These are phyloP conservation scores for Chydorus sphaericus DNA, from an alignment of 2,888 invertebrate species.

Conservation along the genomic window DNA sequence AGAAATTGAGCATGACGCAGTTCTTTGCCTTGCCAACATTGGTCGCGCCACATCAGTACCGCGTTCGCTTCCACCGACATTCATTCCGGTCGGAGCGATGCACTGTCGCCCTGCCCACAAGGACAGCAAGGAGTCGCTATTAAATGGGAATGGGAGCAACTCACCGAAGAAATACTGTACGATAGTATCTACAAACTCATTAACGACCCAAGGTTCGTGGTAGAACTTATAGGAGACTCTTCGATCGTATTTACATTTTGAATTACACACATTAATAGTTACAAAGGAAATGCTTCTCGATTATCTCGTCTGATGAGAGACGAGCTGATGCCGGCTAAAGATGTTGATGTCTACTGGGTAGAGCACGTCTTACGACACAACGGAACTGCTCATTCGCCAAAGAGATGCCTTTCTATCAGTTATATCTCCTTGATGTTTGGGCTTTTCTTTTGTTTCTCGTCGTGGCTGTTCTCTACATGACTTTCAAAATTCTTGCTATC, in stretches of 20 bases:
- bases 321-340: not conserved
- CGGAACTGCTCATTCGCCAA: not conserved
- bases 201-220: not conserved
- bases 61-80: not conserved
- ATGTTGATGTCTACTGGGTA: not conserved
- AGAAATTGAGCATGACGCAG: conserved; percentile 1
- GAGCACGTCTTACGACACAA: conserved; percentile 1
- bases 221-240: too few species aligned
- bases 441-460: not conserved
- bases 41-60: not conserved
- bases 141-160: conserved; percentile 1
- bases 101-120: not conserved
- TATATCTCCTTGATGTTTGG: not conserved
- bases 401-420: not conserved
- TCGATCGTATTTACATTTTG: too few species aligned
- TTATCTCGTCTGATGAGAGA: not conserved
- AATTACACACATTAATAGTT: not conserved
- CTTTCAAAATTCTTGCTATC: not conserved
- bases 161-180: conserved; percentile 3
- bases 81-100: not conserved
- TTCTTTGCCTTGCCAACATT: not conserved
- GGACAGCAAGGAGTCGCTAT: not conserved
- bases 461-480: not conserved
- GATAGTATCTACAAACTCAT: not conserved
- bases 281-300: not conserved